These are phyloP conservation scores for Synergus itoensis DNA, from an alignment of 2,888 invertebrate species.

Conservation along the genomic window DNA sequence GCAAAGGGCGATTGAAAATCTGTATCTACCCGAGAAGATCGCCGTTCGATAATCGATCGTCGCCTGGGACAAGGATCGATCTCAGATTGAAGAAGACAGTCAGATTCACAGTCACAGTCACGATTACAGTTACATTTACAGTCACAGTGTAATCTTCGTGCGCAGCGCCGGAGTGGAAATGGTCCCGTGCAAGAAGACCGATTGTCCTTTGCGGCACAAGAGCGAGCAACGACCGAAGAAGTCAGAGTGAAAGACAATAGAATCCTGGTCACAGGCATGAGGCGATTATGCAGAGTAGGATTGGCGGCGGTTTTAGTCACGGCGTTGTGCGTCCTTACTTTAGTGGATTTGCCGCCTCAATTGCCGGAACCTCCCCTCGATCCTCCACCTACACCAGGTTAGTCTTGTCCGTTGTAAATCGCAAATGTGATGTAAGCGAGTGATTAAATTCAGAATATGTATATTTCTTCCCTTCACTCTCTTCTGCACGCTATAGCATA, in stretches of 20 bases:
- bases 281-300: slow-evolving; percentile 73
- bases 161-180: slow-evolving; percentile 52
- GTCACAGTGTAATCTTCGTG: slow-evolving; percentile 9
- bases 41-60: slow-evolving; percentile 51
- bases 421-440: not conserved
- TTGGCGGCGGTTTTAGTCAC: slow-evolving; percentile 72
- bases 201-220: slow-evolving; percentile 48
- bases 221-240: slow-evolving; percentile 47
- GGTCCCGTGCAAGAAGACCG: slow-evolving; percentile 49
- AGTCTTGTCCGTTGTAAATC: slow-evolving; percentile 51
- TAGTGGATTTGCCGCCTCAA: slow-evolving; percentile 72
- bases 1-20: slow-evolving; percentile 45
- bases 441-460: slow-evolving; percentile 9
- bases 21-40: slow-evolving; percentile 51
- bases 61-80: slow-evolving; percentile 57
- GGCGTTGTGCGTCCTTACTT: slow-evolving; percentile 72
- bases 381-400: slow-evolving; percentile 73
- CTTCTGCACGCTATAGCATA: not conserved
- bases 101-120: not conserved
- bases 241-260: slow-evolving; percentile 60
- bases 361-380: slow-evolving; percentile 71
- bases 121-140: not conserved
- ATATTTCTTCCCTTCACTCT: not conserved
- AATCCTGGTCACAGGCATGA: slow-evolving; percentile 68
- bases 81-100: slow-evolving; percentile 44